phyloP scores from a whole-genome alignment of 2,888 invertebrate species.

The Diplazon laetatorius region DNA sequence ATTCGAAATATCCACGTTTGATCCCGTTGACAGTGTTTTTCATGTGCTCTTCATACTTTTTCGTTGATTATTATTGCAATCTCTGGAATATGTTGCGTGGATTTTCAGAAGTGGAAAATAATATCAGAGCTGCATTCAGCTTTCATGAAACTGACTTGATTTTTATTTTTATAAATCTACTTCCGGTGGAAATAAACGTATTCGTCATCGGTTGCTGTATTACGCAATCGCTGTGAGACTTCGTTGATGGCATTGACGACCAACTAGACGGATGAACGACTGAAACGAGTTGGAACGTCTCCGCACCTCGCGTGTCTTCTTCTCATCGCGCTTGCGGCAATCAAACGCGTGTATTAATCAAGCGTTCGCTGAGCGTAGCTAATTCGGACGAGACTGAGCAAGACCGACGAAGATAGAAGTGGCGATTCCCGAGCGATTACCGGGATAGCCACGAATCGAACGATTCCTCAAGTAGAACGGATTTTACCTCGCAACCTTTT shows the following conservation, averaged over 20 bases:
- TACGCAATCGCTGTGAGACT: slow-evolving; percentile 12
- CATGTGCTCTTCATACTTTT: background rate
- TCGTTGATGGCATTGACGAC: slow-evolving; percentile 20
- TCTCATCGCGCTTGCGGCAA: slow-evolving; percentile 28
- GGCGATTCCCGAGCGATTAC: slow-evolving; percentile 50
- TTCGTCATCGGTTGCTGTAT: background rate
- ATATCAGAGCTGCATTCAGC: no score
- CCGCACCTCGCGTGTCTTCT: slow-evolving; percentile 39
- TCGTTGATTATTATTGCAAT: no score
- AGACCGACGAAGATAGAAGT: slow-evolving; percentile 21
- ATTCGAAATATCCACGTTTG: background rate
- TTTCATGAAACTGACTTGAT: no score
- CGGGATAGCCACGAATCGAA: background rate
- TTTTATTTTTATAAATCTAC: no score
- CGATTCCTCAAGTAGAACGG: slow-evolving; percentile 12
- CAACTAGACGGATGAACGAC: background rate
- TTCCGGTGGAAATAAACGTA: no score
- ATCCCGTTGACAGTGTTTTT: background rate
- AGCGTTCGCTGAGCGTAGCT: slow-evolving; percentile 43
- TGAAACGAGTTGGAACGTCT: background rate
- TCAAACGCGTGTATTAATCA: slow-evolving; percentile 57
- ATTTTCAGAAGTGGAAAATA: no score
- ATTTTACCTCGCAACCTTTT: background rate
- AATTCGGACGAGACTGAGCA: slow-evolving; percentile 38
- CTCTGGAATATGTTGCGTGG: no score